Conservation (phyloP, 2,113 vertebrate species). For the Paracanthobrama guichenoti region DNA sequence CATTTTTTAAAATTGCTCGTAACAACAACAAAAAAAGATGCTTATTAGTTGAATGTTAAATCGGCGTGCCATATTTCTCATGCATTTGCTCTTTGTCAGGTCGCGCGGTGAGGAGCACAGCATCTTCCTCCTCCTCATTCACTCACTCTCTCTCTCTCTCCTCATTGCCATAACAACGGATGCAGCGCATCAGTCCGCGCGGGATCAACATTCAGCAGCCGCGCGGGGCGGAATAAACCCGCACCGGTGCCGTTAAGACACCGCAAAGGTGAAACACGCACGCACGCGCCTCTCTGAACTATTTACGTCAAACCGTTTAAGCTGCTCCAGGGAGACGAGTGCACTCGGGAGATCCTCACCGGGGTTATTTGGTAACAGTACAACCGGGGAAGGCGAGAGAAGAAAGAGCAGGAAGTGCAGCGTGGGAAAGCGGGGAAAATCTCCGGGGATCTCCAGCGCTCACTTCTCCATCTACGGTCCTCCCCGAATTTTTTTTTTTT, state of each 20-base stretch:
- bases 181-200: constrained; percentile 54
- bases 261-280: constrained; percentile 36
- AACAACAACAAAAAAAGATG: background rate
- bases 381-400: constrained; percentile 39
- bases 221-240: constrained; percentile 3
- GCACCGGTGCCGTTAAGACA: constrained; percentile 21
- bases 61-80: constrained; percentile 6
- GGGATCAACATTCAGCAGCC: background rate
- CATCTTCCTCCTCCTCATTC: constrained; percentile 4
- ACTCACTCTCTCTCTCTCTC: constrained; percentile 36
- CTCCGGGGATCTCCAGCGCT: constrained; percentile 66
- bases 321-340: constrained; percentile 21
- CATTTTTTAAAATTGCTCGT: background rate
- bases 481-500: too few species aligned
- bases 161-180: constrained; percentile 74
- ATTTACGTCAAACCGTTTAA: constrained; percentile 55
- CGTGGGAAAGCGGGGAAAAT: constrained; percentile 65
- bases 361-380: background rate
- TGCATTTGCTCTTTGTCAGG: constrained; percentile 30
- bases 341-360: constrained; percentile 20
- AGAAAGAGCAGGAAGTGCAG: constrained; percentile 69
- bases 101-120: constrained; percentile 15
- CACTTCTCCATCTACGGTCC: constrained; percentile 34
- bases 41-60: background rate
- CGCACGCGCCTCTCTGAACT: constrained; percentile 17